A percentile compares a stretch with the other conserved stretches of the same genome.
phyloP scores from a whole-genome alignment of 2,113 vertebrate genomes.

The Neopipo cinnamomea region DNA sequence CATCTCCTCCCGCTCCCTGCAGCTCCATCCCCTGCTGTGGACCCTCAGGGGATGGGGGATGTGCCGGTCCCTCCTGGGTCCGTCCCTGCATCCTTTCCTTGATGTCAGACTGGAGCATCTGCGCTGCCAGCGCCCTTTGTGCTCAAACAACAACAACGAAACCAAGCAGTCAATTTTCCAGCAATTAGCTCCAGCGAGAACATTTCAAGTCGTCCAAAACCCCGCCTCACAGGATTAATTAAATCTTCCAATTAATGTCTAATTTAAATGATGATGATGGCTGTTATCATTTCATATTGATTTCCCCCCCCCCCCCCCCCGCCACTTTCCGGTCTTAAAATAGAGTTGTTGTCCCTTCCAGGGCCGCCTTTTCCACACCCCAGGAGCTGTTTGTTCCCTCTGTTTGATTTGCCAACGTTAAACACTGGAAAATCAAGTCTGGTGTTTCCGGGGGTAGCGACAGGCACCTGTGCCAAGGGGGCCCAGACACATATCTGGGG shows the following conservation, averaged over 20 bases:
- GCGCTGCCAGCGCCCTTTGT: not conserved
- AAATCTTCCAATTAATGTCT: slow-evolving; percentile 74
- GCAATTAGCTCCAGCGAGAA: slow-evolving; percentile 46
- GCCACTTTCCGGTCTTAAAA: slow-evolving; percentile 49
- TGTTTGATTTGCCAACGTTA: not conserved
- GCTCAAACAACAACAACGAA: not conserved
- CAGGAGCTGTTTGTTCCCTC: not conserved
- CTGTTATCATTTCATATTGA: slow-evolving; percentile 67
- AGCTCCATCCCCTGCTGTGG: not conserved
- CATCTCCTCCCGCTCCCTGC: not conserved
- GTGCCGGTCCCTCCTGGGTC: not conserved
- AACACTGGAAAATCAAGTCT: not conserved
- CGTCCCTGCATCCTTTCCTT: not conserved
- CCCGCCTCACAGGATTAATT: slow-evolving; percentile 59
- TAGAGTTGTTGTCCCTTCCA: slow-evolving; percentile 32
- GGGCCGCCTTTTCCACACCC: not conserved
- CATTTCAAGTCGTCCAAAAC: not conserved
- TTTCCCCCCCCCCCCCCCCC: not conserved
- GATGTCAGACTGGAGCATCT: not conserved
- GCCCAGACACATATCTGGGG: accelerated
- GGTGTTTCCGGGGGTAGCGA: accelerated
- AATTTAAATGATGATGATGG: slow-evolving; percentile 67
- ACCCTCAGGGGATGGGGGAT: accelerated
- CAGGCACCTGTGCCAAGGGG: not conserved
- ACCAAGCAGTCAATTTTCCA: slow-evolving; percentile 15